These are phyloP conservation scores for Philhelius pedissequus DNA, from an alignment of 2,888 invertebrate species.

Conservation along the genomic window DNA sequence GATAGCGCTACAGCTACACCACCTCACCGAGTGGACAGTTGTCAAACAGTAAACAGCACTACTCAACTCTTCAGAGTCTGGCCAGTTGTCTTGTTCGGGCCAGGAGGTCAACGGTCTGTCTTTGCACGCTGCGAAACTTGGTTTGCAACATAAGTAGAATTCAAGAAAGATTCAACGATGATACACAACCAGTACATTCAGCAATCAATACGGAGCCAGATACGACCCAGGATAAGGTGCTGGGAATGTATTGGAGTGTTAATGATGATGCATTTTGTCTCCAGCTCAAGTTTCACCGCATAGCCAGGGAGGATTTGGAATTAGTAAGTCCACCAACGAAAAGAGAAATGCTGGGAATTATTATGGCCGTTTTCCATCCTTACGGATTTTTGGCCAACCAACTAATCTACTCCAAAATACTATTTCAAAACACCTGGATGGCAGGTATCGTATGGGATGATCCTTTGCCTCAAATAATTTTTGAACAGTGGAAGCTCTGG, in stretches of 20 bases:
- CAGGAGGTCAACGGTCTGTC: background rate
- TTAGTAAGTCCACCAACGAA: constrained; percentile 63
- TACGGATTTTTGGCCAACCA: constrained; percentile 66
- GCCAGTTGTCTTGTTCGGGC: background rate
- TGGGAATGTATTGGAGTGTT: constrained; percentile 69
- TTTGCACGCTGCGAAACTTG: background rate
- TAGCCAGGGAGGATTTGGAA: constrained; percentile 5
- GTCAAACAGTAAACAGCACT: background rate
- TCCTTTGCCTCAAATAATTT: constrained; percentile 1
- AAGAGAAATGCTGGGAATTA: too few relatives aligned
- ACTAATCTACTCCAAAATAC: constrained; percentile 16
- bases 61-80: background rate
- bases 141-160: background rate
- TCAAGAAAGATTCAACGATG: background rate
- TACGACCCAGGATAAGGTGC: constrained; percentile 26
- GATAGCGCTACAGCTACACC: too few relatives aligned
- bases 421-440: constrained; percentile 19
- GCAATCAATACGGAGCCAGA: background rate
- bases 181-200: background rate
- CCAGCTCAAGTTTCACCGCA: constrained; percentile 48
- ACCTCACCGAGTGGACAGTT: too few relatives aligned
- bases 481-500: constrained; percentile 22
- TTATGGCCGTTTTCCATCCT: constrained; percentile 71
- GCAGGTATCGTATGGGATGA: constrained; percentile 45
- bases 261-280: constrained; percentile 26